Conservation (phyloP, 2,113 vertebrate genomes). For the Cephalopholis sonnerati region DNA sequence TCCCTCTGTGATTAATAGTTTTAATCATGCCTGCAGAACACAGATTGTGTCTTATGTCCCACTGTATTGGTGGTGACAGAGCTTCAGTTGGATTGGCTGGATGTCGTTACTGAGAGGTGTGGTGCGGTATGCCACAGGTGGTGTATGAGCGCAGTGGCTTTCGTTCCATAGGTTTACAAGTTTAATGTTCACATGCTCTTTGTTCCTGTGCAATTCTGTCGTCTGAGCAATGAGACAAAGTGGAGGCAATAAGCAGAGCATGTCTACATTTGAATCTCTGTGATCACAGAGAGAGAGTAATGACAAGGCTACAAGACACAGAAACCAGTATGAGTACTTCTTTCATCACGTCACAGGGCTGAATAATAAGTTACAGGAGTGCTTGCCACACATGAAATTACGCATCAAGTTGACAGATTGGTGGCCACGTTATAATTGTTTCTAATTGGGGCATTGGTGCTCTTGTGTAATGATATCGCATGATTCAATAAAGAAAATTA, state of each 20-base stretch:
- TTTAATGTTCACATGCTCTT: neutral
- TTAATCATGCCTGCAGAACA: constrained; percentile 61
- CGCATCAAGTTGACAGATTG: neutral
- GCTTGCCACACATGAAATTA: neutral
- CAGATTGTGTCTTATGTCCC: constrained; percentile 6
- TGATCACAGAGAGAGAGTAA: constrained; percentile 30
- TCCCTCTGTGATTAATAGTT: constrained; percentile 75
- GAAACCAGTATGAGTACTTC: neutral
- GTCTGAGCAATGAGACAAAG: constrained; percentile 38
- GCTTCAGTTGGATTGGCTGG: neutral
- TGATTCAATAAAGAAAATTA: neutral
- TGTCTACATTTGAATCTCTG: constrained; percentile 44
- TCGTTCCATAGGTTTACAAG: neutral
- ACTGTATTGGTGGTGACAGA: neutral
- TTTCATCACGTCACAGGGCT: constrained; percentile 21
- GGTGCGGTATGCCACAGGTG: constrained; percentile 29
- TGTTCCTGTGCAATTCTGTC: neutral
- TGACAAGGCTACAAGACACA: constrained; percentile 6
- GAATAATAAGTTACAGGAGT: constrained; percentile 4
- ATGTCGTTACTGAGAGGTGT: neutral
- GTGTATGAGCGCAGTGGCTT: neutral
- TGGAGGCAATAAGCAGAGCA: constrained; percentile 16
- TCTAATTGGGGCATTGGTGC: neutral
- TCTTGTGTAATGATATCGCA: neutral
- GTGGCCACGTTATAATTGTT: neutral